Evolutionary conservation across 2,797 vertebrate species (phyloP).

Genomic region (Sebastes umbrosus): DNA sequence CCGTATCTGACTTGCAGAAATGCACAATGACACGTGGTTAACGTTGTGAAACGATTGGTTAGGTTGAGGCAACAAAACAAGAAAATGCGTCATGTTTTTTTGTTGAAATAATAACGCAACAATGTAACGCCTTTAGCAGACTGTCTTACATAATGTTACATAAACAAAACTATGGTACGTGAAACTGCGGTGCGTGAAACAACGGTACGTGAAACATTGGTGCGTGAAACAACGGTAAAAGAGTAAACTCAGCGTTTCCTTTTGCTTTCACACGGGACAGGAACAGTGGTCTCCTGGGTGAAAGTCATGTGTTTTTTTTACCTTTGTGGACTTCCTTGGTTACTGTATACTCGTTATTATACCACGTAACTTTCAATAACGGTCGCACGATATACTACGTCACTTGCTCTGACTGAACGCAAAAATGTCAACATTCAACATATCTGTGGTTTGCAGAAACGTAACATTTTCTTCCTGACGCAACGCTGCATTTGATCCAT

Average conservation of each 20-base stretch:
- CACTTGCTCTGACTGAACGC: not conserved
- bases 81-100: not conserved
- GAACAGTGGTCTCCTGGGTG: not conserved
- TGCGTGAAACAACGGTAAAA: not conserved
- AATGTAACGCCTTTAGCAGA: not conserved
- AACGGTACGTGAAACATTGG: not conserved
- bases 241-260: too few species aligned
- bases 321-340: not conserved
- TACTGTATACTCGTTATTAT: not conserved
- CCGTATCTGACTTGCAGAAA: not conserved
- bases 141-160: not conserved
- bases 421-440: not conserved
- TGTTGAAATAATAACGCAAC: not conserved
- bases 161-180: not conserved
- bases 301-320: not conserved
- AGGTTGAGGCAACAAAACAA: not conserved
- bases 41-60: not conserved
- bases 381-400: not conserved
- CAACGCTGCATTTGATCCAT: not conserved
- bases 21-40: not conserved
- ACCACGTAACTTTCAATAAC: not conserved
- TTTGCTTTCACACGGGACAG: rapidly evolving
- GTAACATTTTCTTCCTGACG: not conserved
- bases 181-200: not conserved
- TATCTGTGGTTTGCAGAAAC: not conserved